These are phyloP conservation scores for Heliothis virescens DNA, from an alignment of 1,140 invertebrate species.

Conservation along the genomic window DNA sequence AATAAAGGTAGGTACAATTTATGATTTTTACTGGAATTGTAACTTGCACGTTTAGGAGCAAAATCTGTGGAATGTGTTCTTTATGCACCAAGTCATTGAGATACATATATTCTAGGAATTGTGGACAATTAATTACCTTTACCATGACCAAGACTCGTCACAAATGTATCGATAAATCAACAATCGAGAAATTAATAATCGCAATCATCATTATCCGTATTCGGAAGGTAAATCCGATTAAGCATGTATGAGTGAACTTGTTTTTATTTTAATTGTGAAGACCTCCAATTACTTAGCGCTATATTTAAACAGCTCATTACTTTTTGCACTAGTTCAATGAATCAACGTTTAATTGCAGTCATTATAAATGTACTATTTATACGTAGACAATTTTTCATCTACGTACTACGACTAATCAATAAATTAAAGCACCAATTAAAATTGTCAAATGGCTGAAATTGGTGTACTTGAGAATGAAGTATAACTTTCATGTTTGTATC, in stretches of 20 bases:
- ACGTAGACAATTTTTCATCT: constrained; percentile 1
- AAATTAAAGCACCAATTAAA: constrained; percentile 24
- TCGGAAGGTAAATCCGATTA: constrained; percentile 19
- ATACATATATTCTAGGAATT: too few relatives aligned
- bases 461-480: not conserved
- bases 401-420: constrained; percentile 12
- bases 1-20: too few relatives aligned
- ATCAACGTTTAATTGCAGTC: constrained; percentile 24
- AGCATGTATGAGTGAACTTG: constrained; percentile 5
- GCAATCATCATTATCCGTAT: constrained; percentile 6
- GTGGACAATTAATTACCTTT: too few relatives aligned
- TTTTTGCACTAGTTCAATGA: constrained; percentile 25
- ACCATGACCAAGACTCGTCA: not conserved
- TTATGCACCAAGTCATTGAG: too few relatives aligned
- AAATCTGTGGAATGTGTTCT: too few relatives aligned
- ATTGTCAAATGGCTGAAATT: constrained; percentile 6
- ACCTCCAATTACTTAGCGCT: constrained; percentile 26
- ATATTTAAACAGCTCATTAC: constrained; percentile 30
- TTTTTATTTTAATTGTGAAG: constrained; percentile 21
- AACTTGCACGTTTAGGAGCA: too few relatives aligned
- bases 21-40: too few relatives aligned
- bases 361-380: constrained; percentile 2
- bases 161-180: not conserved
- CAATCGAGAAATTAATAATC: constrained; percentile 26
- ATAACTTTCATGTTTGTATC: constrained; percentile 52